Evolutionary conservation across 2,888 invertebrate genomes (phyloP).

Genomic region (Pasiphila rectangulata): DNA sequence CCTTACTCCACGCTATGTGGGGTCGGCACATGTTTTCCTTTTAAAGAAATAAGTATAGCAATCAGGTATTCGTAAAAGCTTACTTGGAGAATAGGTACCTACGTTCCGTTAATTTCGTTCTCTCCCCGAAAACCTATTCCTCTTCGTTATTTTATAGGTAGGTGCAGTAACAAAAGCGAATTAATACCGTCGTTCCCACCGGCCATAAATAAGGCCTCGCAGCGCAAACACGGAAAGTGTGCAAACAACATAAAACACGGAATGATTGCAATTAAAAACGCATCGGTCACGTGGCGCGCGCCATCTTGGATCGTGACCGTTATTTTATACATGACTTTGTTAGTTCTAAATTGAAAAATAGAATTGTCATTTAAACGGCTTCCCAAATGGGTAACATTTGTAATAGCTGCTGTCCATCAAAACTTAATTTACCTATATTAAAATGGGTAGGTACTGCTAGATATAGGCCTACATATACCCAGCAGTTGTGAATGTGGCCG

Average conservation of each 20-base stretch:
- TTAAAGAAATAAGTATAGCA: too few species aligned
- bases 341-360: neutral
- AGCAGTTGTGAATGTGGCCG: too few species aligned
- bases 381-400: neutral
- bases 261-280: constrained; percentile 81
- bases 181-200: constrained; percentile 68
- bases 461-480: too few species aligned
- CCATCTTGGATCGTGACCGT: constrained; percentile 61
- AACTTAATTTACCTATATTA: too few species aligned
- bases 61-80: neutral
- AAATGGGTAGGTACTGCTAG: too few species aligned
- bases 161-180: constrained; percentile 41
- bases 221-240: constrained; percentile 68
- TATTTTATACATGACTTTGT: constrained; percentile 29
- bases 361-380: neutral
- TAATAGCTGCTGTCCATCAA: too few species aligned
- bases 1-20: too few species aligned
- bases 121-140: neutral
- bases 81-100: too few species aligned
- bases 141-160: constrained; percentile 10
- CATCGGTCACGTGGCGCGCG: constrained; percentile 71
- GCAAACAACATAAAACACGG: constrained; percentile 80
- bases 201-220: constrained; percentile 74
- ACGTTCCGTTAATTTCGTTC: neutral
- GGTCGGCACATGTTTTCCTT: too few species aligned